Evolutionary conservation across 2,797 vertebrate species (phyloP), one percentile per base, ranked within the genome.

Genomic region (Ctenopoma multispine): DNA sequence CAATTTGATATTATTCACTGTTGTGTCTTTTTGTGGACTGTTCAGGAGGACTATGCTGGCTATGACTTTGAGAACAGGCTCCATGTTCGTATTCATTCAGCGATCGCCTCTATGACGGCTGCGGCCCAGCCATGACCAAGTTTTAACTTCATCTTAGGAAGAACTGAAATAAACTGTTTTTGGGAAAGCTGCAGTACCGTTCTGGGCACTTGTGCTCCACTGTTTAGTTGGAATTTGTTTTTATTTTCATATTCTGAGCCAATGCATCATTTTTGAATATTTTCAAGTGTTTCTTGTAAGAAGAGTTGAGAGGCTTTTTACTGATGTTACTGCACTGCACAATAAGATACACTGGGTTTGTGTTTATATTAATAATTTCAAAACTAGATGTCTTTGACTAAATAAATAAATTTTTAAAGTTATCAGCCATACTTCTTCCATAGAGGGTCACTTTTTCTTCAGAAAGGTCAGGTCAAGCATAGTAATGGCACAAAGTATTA

Each of bases 11-110:
- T 54, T 31, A 43, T 5, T 54, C 9, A 46, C 9, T 3, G 1
- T 54, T 54, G 66, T 50, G 11, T 63, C 27, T 58, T 50, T 36
- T 8, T 43, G 4, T 76, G 61, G 53, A 9, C 63, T 60, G 24
- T 91, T 53, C 92, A 99, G 98, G 98, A 99, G 90, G 96, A 98
- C 70, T 99, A 95, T 40, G 90, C 93, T 8, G 98, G 97, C 80
- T 99, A 99, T 67, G 97, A 99, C 91, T 99, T 99, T 91, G 98
- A 99, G 89, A 99, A 99, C 95, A 94, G 98, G 90, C 92, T 99
- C 88, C 98, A 99, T 10, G 97, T 99, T 54, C 97, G 98, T 44
- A 98, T 99, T 77, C 98, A 99, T 0, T 97, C 98, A 7, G 98
- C 98, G 29, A 94, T 99, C 55, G 97, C 97, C 40, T 97, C 97